Evolutionary conservation across 2,113 vertebrate species (phyloP), one percentile per base, ranked within the genome.

Genomic region (Colossoma macropomum): DNA sequence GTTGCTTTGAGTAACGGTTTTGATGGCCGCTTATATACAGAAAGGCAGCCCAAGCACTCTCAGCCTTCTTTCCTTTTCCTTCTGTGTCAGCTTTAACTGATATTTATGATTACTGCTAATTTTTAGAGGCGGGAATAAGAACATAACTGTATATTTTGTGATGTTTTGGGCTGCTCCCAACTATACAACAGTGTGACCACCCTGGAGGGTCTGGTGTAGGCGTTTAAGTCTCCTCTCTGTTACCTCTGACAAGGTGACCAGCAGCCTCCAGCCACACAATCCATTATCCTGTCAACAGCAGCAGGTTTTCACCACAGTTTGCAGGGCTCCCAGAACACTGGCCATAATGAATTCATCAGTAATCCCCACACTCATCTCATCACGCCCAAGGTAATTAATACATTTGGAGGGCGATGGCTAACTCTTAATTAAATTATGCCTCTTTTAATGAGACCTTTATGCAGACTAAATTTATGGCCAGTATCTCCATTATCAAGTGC

Each of bases 331-430:
- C 95, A 94, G 92, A 95, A 96, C 96, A 93, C 92, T 91, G 81
- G 86, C 90, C 94, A 95, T 97, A 98, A 99, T 97, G 96, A 97
- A 97, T 97, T 93, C 95, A 94, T 96, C 96, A 95, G 94, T 96
- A 98, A 97, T 97, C 95, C 90, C 84, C 56, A 89, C 95, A 92
- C 94, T 97, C 97, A 99, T 98, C 98, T 98, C 96, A 94, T 96
- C 95, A 92, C 94, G 95, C 95, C 95, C 95, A 96, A 97, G 96
- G 96, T 99, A 99, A 99, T 99, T 98, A 98, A 98, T 97, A 96
- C 96, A 96, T 94, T 97, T 95, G 86, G 93, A 94, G 93, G 93
- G 92, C 94, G 95, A 94, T 94, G 93, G 95, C 91, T 96, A 96
- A 93, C 93, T 95, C 96, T 95, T 97, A 96, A 96, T 96, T 95